Conservation (phyloP, 2,113 vertebrate genomes). For the Prinia subflava region DNA sequence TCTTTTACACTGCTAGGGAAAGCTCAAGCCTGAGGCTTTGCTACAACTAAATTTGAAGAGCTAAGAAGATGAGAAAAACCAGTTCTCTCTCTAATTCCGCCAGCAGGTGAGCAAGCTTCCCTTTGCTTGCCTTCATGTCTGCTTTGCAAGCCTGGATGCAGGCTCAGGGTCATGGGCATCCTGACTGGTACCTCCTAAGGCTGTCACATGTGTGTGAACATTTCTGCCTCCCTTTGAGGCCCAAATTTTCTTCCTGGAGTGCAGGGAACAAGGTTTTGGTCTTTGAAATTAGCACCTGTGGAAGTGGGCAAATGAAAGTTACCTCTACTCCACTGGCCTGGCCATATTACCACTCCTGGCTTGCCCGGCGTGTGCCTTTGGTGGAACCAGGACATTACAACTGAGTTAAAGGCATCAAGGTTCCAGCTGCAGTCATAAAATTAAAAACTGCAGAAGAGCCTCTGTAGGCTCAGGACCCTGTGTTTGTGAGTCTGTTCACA, state of each 20-base stretch:
- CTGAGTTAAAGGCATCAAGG: neutral
- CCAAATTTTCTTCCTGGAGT: neutral
- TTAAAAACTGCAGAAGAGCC: neutral
- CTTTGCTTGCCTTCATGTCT: neutral
- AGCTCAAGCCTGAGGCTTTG: neutral
- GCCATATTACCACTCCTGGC: neutral
- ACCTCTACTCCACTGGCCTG: neutral
- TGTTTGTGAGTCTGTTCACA: neutral
- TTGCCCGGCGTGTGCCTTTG: neutral
- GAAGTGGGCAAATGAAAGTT: neutral
- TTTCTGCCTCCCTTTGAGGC: neutral
- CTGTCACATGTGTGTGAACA: rapidly evolving
- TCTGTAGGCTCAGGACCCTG: neutral
- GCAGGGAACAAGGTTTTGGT: neutral
- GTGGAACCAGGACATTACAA: neutral
- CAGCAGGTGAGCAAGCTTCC: neutral
- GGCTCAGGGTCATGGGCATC: neutral
- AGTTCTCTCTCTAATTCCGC: neutral
- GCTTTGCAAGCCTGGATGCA: neutral
- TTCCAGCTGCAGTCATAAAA: neutral
- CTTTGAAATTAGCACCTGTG: neutral
- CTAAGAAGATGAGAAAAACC: neutral
- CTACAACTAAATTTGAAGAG: neutral
- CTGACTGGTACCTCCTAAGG: neutral
- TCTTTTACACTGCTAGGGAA: neutral